These are phyloP conservation scores for Stenoptilia bipunctidactyla DNA, from an alignment of 2,888 invertebrate genomes.

Conservation along the genomic window DNA sequence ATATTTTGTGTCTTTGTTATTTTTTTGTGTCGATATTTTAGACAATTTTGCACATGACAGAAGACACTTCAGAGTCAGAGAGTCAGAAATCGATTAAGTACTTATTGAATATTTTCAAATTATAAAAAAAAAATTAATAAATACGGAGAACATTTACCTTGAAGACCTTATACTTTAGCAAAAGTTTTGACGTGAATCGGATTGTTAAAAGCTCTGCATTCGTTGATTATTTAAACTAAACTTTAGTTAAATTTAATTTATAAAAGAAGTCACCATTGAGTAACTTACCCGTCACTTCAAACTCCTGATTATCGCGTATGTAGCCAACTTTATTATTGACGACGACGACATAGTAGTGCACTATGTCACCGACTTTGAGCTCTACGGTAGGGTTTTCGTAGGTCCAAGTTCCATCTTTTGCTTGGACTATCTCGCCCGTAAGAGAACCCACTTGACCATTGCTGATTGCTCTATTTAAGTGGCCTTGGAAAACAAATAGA, in stretches of 20 bases:
- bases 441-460: conserved; percentile 64
- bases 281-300: conserved; percentile 45
- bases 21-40: too few relatives aligned
- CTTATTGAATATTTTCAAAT: too few relatives aligned
- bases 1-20: too few relatives aligned
- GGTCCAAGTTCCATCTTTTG: conserved; percentile 62
- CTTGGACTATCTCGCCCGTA: conserved; percentile 45
- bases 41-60: too few relatives aligned
- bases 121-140: too few relatives aligned
- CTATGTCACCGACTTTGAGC: conserved; percentile 64
- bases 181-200: too few relatives aligned
- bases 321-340: conserved; percentile 60
- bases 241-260: too few relatives aligned
- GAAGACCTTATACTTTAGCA: neutral
- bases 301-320: conserved; percentile 43
- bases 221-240: too few relatives aligned
- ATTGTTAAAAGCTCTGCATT: too few relatives aligned
- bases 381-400: conserved; percentile 47
- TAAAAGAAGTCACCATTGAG: too few relatives aligned
- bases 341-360: conserved; percentile 74
- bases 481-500: conserved; percentile 76
- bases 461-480: conserved; percentile 66
- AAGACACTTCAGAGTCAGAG: too few relatives aligned
- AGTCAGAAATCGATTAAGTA: too few relatives aligned
- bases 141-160: neutral